A percentile compares a stretch with the other conserved stretches of the same genome.
Evolutionary conservation across 1,140 invertebrate genomes (phyloP).

Genomic region (Lucilia cuprina): DNA sequence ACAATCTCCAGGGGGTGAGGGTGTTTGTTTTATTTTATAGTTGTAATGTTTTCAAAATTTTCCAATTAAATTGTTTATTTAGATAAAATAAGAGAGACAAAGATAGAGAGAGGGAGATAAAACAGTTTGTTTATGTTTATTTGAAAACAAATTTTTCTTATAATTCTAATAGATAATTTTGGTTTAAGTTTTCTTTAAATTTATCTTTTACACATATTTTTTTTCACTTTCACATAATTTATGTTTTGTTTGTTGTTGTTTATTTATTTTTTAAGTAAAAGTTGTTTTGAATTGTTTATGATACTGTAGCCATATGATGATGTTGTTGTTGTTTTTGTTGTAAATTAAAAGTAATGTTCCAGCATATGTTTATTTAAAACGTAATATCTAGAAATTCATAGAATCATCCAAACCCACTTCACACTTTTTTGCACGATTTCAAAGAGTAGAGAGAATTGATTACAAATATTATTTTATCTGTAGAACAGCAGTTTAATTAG

Average conservation of each 20-base stretch:
- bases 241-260: background rate
- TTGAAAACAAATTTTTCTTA: no score
- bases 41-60: background rate
- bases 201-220: no score
- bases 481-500: no score
- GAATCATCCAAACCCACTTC: no score
- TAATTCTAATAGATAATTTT: no score
- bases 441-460: no score
- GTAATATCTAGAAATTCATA: background rate
- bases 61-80: background rate
- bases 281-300: no score
- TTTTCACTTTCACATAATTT: no score
- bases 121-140: background rate
- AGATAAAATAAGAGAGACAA: background rate
- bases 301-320: no score
- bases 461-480: no score
- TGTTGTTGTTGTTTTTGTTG: no score
- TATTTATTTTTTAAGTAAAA: background rate
- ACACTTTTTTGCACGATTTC: no score
- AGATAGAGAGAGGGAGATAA: background rate
- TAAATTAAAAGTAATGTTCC: background rate
- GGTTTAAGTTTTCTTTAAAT: background rate
- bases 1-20: background rate
- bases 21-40: background rate
- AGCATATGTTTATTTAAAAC: constrained; percentile 1